These are phyloP conservation scores for Athrips mouffetella DNA, from an alignment of 2,888 invertebrate genomes.

Conservation along the genomic window DNA sequence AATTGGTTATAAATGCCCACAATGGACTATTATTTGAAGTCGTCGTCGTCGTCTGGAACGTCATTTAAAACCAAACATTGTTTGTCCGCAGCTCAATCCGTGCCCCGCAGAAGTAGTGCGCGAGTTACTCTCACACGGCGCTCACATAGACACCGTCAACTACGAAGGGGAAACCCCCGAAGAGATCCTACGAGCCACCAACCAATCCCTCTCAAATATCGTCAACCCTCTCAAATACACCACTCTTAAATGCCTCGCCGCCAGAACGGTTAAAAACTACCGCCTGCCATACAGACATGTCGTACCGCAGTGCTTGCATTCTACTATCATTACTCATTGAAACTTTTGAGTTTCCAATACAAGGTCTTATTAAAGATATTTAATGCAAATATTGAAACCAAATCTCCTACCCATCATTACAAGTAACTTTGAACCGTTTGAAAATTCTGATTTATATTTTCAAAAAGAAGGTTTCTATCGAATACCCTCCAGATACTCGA, in stretches of 20 bases:
- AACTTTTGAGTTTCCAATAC: too few relatives aligned
- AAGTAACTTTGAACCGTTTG: too few relatives aligned
- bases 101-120: slow-evolving; percentile 85
- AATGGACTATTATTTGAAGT: too few relatives aligned
- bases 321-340: slow-evolving; percentile 69
- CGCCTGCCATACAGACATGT: slow-evolving; percentile 80
- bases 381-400: too few relatives aligned
- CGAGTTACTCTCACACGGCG: slow-evolving; percentile 87
- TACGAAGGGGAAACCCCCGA: slow-evolving; percentile 86
- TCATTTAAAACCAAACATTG: neutral
- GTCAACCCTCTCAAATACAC: slow-evolving; percentile 88
- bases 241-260: slow-evolving; percentile 91
- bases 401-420: too few relatives aligned
- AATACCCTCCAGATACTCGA: too few relatives aligned
- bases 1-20: too few relatives aligned
- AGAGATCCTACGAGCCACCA: slow-evolving; percentile 77
- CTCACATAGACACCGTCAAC: slow-evolving; percentile 91
- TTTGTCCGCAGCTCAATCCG: slow-evolving; percentile 66
- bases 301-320: slow-evolving; percentile 75
- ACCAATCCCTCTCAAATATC: slow-evolving; percentile 80
- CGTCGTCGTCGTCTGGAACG: too few relatives aligned
- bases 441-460: too few relatives aligned
- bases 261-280: slow-evolving; percentile 86
- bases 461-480: too few relatives aligned
- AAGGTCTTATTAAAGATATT: too few relatives aligned